phyloP scores from a whole-genome alignment of 2,113 vertebrate genomes.

The Psilopsiagon aymara region DNA sequence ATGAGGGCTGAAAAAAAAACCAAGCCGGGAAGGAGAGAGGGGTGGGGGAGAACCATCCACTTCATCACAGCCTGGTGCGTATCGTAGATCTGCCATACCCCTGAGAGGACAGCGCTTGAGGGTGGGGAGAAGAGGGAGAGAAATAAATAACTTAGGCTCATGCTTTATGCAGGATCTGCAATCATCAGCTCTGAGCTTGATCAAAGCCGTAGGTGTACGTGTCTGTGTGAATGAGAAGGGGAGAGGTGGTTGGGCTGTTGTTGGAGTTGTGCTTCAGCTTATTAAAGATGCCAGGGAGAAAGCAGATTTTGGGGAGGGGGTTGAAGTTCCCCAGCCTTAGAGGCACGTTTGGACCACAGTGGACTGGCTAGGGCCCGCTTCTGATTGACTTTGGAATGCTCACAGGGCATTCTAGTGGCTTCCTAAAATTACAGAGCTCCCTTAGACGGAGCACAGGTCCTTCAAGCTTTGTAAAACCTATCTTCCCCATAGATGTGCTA shows the following conservation, averaged over 20 bases:
- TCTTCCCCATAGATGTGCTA: neutral
- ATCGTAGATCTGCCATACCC: neutral
- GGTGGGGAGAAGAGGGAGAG: neutral
- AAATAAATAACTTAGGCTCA: neutral
- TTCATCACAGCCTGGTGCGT: neutral
- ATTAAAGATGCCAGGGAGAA: neutral
- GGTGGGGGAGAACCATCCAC: neutral
- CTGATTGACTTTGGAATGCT: neutral
- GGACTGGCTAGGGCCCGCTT: neutral
- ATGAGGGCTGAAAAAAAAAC: neutral
- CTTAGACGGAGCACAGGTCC: neutral
- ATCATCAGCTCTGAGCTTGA: neutral
- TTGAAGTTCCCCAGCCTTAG: neutral
- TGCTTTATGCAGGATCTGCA: neutral
- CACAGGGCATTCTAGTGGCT: neutral
- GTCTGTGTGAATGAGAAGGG: neutral
- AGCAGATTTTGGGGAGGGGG: neutral
- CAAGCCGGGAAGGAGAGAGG: neutral
- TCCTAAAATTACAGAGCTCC: neutral
- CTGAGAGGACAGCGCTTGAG: neutral
- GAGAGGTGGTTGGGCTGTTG: neutral
- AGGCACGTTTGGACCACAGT: neutral
- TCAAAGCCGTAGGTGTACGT: neutral
- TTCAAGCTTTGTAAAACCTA: neutral
- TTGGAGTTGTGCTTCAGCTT: neutral